These are phyloP conservation scores for Drusus annulatus DNA, from an alignment of 1,140 invertebrate genomes.

Conservation along the genomic window DNA sequence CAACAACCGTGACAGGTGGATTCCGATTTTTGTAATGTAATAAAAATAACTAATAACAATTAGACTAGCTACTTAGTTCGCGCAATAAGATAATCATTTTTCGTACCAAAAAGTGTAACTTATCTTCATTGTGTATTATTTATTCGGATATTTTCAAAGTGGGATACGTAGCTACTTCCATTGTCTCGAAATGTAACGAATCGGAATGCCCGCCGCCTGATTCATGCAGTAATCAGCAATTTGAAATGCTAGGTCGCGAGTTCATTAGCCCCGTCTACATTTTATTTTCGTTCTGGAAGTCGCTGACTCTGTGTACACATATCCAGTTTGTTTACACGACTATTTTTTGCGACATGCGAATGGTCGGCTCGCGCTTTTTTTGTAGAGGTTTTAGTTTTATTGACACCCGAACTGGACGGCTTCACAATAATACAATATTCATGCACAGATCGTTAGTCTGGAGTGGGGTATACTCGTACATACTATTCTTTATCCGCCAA, in stretches of 20 bases:
- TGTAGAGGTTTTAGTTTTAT: conserved; percentile 15
- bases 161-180: background rate
- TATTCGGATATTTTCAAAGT: no score
- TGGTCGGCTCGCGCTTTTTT: background rate
- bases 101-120: no score
- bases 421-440: background rate
- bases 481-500: background rate
- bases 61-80: no score
- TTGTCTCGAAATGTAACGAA: conserved; percentile 25
- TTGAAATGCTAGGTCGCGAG: conserved; percentile 50
- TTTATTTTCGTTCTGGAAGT: conserved; percentile 40
- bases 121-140: no score
- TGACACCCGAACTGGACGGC: conserved; percentile 5
- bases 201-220: conserved; percentile 19
- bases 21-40: no score
- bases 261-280: conserved; percentile 48
- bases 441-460: conserved; percentile 14
- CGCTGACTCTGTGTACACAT: conserved; percentile 6
- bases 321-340: conserved; percentile 32
- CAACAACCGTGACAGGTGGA: no score
- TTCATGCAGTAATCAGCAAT: conserved; percentile 36
- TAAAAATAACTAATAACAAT: no score
- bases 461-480: background rate
- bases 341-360: conserved; percentile 22
- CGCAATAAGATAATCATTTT: no score